Percentiles rank a stretch among this genome's conserved stretches.
These are phyloP conservation scores for Calidris pugnax DNA, from an alignment of 2,113 vertebrate genomes.

Conservation along the genomic window DNA sequence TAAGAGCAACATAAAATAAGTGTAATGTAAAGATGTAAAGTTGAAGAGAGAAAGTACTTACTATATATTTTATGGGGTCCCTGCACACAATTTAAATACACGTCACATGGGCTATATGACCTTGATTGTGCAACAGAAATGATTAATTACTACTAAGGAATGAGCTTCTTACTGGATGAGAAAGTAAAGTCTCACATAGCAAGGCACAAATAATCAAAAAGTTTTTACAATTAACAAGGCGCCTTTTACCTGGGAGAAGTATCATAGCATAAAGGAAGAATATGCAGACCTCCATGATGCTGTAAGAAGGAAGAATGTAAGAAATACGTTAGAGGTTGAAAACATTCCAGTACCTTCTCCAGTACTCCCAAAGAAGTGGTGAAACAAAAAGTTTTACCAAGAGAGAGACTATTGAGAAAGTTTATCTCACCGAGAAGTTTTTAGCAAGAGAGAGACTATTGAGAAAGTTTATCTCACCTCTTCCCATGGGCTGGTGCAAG, in stretches of 20 bases:
- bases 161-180: not conserved
- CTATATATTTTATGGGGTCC: not conserved
- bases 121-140: not conserved
- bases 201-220: not conserved
- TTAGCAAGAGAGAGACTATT: not conserved
- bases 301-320: slow-evolving; percentile 7
- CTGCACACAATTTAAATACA: not conserved
- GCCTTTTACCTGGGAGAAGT: slow-evolving; percentile 46
- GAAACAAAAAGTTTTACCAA: not conserved
- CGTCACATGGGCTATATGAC: not conserved
- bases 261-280: slow-evolving; percentile 17
- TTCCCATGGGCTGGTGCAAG: not conserved
- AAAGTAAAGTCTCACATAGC: not conserved
- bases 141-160: not conserved
- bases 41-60: not conserved
- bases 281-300: slow-evolving; percentile 21
- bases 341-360: not conserved
- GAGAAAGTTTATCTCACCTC: slow-evolving; percentile 2
- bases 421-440: slow-evolving; percentile 2
- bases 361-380: not conserved
- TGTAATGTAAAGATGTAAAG: slow-evolving; percentile 14
- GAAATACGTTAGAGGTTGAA: not conserved
- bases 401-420: not conserved
- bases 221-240: not conserved
- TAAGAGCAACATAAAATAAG: slow-evolving; percentile 19